phyloP scores from a whole-genome alignment of 2,888 invertebrate genomes.

The Eupithecia abbreviata region DNA sequence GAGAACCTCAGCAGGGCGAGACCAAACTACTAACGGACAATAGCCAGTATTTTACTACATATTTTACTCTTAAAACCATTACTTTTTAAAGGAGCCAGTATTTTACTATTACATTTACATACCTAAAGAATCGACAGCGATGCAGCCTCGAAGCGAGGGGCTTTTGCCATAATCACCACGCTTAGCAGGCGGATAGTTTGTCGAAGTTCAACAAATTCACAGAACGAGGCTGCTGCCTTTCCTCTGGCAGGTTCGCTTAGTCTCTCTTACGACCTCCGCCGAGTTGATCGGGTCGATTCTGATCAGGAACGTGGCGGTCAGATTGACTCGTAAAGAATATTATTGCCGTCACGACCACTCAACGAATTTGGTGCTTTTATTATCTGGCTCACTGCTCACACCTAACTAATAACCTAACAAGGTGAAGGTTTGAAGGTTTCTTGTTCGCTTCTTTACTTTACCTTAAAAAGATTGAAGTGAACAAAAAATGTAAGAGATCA shows the following conservation, averaged over 20 bases:
- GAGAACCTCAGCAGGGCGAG: background rate
- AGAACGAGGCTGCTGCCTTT: background rate
- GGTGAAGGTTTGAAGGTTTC: too few species aligned
- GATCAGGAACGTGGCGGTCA: too few species aligned
- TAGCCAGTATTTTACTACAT: background rate
- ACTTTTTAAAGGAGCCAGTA: too few species aligned
- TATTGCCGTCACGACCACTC: too few species aligned
- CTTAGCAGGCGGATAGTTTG: background rate
- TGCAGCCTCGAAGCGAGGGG: background rate
- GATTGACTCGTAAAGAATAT: too few species aligned
- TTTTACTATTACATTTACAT: background rate
- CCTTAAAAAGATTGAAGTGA: too few species aligned
- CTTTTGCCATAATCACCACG: background rate
- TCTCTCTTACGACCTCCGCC: background rate
- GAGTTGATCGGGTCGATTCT: too few species aligned
- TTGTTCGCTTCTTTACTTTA: too few species aligned
- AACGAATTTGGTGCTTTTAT: too few species aligned
- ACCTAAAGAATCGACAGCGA: background rate
- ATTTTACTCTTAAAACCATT: background rate
- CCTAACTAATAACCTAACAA: too few species aligned
- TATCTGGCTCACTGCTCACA: too few species aligned
- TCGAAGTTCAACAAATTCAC: background rate
- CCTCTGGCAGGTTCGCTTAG: background rate
- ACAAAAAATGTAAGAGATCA: too few species aligned
- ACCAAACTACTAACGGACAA: background rate